These are phyloP conservation scores for Pentamera pediparva DNA, from an alignment of 53 echinoderm and acorn worm genomes.

Conservation along the genomic window DNA sequence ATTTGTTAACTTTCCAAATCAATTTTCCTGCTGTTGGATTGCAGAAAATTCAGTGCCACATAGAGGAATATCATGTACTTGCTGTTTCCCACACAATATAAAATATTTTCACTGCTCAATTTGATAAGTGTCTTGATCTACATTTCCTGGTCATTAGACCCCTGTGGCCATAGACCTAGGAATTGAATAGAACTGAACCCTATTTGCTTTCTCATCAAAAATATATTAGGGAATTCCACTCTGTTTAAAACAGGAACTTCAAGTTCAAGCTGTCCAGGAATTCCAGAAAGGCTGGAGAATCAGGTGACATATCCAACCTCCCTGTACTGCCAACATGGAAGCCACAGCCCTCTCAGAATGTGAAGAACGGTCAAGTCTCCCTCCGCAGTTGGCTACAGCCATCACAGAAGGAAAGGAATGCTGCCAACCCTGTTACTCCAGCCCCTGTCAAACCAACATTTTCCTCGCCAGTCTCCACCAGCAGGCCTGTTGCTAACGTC, in stretches of 20 bases:
- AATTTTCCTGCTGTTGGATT: too few species aligned
- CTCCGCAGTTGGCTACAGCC: constrained; percentile 20
- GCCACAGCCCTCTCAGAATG: constrained; percentile 21
- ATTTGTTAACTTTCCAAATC: too few species aligned
- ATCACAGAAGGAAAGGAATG: not conserved
- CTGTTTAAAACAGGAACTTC: constrained; percentile 54
- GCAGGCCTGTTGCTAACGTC: constrained; percentile 47
- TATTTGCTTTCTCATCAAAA: too few species aligned
- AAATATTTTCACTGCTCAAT: too few species aligned
- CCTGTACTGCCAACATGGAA: constrained; percentile 13
- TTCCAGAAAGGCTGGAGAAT: not conserved
- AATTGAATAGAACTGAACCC: not conserved
- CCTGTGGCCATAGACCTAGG: not conserved
- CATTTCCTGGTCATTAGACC: too few species aligned
- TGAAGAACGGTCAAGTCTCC: constrained; percentile 21
- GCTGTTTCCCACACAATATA: too few species aligned
- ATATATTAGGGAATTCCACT: too few species aligned
- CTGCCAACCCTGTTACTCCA: not conserved
- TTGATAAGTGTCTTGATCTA: too few species aligned
- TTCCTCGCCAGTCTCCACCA: not conserved
- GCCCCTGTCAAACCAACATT: not conserved
- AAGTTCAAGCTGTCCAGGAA: constrained; percentile 58
- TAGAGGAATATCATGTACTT: too few species aligned
- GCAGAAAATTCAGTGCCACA: too few species aligned
- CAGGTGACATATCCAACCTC: constrained; percentile 14